These are phyloP conservation scores for Phaethornis superciliosus DNA, from an alignment of 2,113 vertebrate species.

Conservation along the genomic window DNA sequence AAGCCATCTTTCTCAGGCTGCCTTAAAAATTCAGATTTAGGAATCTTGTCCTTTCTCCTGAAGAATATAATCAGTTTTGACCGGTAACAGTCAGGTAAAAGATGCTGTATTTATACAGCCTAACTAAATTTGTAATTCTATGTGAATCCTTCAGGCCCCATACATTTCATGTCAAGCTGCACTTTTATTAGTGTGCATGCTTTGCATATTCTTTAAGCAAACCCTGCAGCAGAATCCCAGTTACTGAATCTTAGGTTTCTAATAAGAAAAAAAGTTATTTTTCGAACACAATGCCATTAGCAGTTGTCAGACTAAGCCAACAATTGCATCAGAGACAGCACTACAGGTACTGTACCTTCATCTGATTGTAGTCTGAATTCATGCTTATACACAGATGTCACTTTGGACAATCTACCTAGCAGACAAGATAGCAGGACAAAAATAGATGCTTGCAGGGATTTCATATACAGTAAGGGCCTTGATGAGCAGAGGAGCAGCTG, in stretches of 20 bases:
- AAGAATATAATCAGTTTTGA: background rate
- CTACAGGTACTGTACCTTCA: background rate
- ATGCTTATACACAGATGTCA: background rate
- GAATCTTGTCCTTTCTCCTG: background rate
- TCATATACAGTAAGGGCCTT: background rate
- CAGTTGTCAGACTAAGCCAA: background rate
- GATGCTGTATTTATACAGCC: background rate
- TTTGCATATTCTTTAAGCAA: background rate
- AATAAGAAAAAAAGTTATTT: background rate
- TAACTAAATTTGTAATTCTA: background rate
- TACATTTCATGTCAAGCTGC: background rate
- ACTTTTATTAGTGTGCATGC: background rate
- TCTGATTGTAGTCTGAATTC: background rate
- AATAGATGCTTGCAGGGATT: background rate
- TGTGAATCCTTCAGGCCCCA: background rate
- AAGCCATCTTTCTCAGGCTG: background rate
- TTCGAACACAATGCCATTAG: background rate
- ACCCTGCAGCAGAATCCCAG: background rate
- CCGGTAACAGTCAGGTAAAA: background rate
- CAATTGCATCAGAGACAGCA: background rate
- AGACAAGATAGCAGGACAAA: background rate
- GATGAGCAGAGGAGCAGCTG: conserved; percentile 11
- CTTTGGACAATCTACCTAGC: background rate
- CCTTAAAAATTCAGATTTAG: background rate
- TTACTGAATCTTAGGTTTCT: background rate